These are phyloP conservation scores for Heliothis peltigera DNA, from an alignment of 2,888 invertebrate genomes.

Conservation along the genomic window DNA sequence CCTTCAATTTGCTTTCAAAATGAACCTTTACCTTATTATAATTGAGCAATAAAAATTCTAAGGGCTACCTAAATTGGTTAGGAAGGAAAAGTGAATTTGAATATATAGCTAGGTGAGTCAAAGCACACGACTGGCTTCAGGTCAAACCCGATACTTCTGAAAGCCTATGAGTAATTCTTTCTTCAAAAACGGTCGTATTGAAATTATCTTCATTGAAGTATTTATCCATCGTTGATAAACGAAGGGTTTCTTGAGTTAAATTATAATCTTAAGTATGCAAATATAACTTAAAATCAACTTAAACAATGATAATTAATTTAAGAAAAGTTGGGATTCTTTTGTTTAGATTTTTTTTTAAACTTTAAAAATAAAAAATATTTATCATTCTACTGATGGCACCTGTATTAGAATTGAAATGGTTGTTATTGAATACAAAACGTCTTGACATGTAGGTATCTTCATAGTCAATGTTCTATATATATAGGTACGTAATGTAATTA, in stretches of 20 bases:
- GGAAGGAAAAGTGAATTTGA: conserved; percentile 46
- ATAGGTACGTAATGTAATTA: neutral
- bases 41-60: conserved; percentile 46
- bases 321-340: too few species aligned
- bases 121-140: conserved; percentile 35
- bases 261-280: too few species aligned
- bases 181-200: conserved; percentile 38
- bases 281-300: too few species aligned
- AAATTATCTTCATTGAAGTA: conserved; percentile 28
- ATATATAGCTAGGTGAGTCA: conserved; percentile 50
- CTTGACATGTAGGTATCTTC: too few species aligned
- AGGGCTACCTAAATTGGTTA: conserved; percentile 25
- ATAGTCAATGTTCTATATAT: too few species aligned
- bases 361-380: too few species aligned
- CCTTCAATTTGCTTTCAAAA: conserved; percentile 29
- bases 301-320: too few species aligned
- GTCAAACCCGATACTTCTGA: conserved; percentile 27
- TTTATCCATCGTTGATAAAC: neutral
- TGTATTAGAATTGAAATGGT: too few species aligned
- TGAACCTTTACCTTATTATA: conserved; percentile 36
- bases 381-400: too few species aligned
- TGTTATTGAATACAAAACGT: too few species aligned
- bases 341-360: too few species aligned
- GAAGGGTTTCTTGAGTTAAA: too few species aligned
- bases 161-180: conserved; percentile 33